phyloP scores from a whole-genome alignment of 2,113 vertebrate species.

The Catharus fuscescens region DNA sequence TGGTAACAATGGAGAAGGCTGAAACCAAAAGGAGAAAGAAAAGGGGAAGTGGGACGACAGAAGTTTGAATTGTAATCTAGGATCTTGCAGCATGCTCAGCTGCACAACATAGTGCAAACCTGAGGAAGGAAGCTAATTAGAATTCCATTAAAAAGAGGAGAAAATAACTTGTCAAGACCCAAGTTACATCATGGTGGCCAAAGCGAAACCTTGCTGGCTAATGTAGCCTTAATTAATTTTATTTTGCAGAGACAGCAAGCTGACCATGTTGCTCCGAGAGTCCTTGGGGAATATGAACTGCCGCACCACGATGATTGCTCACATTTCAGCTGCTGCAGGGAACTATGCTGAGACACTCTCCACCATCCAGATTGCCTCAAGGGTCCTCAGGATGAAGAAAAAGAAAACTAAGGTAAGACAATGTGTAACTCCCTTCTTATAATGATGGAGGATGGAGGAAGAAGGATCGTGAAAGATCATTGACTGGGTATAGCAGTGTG shows the following conservation, averaged over 20 bases:
- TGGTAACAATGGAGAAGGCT: not conserved
- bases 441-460: not conserved
- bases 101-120: constrained; percentile 5
- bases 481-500: not conserved
- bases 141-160: constrained; percentile 61
- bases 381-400: constrained; percentile 97
- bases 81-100: constrained; percentile 4
- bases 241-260: constrained; percentile 94
- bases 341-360: constrained; percentile 95
- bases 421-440: not conserved
- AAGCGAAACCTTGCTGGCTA: constrained; percentile 52
- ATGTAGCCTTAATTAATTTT: constrained; percentile 74
- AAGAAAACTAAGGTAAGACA: constrained; percentile 96
- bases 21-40: not conserved
- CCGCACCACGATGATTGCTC: constrained; percentile 98
- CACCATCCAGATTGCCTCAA: constrained; percentile 95
- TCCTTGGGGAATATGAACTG: constrained; percentile 99
- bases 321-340: constrained; percentile 90
- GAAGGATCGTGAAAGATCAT: not conserved
- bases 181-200: constrained; percentile 46
- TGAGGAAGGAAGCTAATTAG: constrained; percentile 55
- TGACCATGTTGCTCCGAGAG: constrained; percentile 98
- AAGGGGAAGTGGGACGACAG: not conserved
- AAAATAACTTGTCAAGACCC: constrained; percentile 22
- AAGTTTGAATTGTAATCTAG: not conserved